phyloP scores from a whole-genome alignment of 1,140 invertebrate genomes.

The Nilaparvata lugens region DNA sequence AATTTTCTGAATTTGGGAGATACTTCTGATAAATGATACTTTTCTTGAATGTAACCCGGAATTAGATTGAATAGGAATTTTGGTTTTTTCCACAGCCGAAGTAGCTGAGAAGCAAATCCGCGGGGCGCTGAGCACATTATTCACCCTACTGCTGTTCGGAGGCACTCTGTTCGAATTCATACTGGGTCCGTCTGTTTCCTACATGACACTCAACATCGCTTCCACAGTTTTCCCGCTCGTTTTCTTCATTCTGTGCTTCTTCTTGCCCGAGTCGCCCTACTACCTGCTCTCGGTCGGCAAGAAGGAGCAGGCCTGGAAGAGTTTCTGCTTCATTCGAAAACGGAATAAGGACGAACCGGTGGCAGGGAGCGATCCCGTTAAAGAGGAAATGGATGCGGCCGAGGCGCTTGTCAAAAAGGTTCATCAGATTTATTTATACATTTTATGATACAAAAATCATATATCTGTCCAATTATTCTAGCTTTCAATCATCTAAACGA shows the following conservation, averaged over 20 bases:
- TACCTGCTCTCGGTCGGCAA: conserved; percentile 49
- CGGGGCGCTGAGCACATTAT: conserved; percentile 50
- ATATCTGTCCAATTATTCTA: no score
- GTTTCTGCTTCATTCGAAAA: conserved; percentile 35
- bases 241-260: conserved; percentile 51
- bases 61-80: no score
- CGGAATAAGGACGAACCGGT: not conserved
- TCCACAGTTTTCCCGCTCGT: conserved; percentile 48
- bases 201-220: conserved; percentile 52
- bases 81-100: conserved; percentile 48
- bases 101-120: conserved; percentile 40
- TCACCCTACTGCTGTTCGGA: conserved; percentile 63
- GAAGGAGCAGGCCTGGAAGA: conserved; percentile 46
- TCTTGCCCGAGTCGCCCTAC: conserved; percentile 72
- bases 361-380: not conserved
- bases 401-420: not conserved
- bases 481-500: no score
- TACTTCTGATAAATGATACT: no score
- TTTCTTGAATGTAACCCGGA: no score
- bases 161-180: conserved; percentile 68
- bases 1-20: no score
- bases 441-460: no score
- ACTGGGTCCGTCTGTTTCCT: conserved; percentile 60
- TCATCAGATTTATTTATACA: no score
- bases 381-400: not conserved